Evolutionary conservation across 2,888 invertebrate genomes (phyloP).

Genomic region (Ypsolopha scabrella): DNA sequence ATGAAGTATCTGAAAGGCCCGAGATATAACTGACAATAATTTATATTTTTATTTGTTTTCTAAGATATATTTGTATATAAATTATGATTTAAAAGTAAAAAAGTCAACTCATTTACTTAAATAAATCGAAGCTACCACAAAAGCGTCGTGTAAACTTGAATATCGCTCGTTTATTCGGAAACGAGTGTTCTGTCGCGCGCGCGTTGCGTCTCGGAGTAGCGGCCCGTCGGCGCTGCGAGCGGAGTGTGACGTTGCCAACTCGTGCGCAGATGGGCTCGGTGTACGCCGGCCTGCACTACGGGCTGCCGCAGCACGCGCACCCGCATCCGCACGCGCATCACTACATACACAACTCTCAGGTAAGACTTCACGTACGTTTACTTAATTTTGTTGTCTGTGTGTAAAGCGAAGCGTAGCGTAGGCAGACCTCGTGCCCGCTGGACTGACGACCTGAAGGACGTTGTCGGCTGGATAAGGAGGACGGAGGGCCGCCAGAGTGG

Average conservation of each 20-base stretch:
- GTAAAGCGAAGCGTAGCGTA: not conserved
- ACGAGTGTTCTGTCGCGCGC: not conserved
- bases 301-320: constrained; percentile 43
- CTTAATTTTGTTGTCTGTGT: not conserved
- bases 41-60: too few species aligned
- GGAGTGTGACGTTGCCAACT: not conserved
- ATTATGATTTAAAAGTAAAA: too few species aligned
- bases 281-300: constrained; percentile 58
- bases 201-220: not conserved
- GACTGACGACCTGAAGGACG: not conserved
- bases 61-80: too few species aligned
- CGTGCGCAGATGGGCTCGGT: constrained; percentile 50
- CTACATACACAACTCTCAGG: constrained; percentile 49
- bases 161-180: too few species aligned
- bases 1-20: too few species aligned
- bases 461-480: too few species aligned
- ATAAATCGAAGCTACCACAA: too few species aligned
- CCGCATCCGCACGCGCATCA: constrained; percentile 12
- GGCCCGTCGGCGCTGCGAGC: not conserved
- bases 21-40: too few species aligned
- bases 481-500: too few species aligned
- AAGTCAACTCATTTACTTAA: too few species aligned
- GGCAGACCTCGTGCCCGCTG: not conserved
- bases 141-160: too few species aligned
- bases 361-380: constrained; percentile 16